Conservation (phyloP, 1,140 invertebrate genomes). For the Aphidius gifuensis region DNA sequence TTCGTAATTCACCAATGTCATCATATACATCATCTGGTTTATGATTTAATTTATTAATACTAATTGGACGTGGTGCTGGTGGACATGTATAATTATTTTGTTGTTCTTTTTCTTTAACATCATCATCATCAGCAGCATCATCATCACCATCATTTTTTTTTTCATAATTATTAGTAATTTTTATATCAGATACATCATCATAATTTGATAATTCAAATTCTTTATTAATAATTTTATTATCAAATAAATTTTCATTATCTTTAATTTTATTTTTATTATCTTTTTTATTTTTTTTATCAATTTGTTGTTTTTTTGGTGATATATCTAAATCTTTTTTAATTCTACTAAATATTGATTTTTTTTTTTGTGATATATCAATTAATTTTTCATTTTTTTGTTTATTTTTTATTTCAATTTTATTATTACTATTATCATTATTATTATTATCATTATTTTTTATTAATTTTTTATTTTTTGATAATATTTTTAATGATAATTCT, state of each 20-base stretch:
- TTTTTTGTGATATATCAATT: slow-evolving; percentile 24
- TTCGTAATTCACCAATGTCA: slow-evolving; percentile 26
- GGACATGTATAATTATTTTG: slow-evolving; percentile 32
- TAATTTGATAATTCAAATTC: slow-evolving; percentile 25
- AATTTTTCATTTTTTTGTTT: slow-evolving; percentile 14
- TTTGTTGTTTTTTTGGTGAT: slow-evolving; percentile 25
- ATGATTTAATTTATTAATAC: slow-evolving; percentile 18
- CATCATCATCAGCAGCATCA: too few species aligned
- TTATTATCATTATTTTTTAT: slow-evolving; percentile 31
- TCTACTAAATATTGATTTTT: slow-evolving; percentile 35
- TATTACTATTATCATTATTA: slow-evolving; percentile 9
- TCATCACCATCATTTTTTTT: too few species aligned
- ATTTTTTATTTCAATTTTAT: background rate
- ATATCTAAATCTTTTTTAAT: slow-evolving; percentile 30
- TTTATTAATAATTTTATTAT: background rate
- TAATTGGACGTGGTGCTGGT: slow-evolving; percentile 36
- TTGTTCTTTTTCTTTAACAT: slow-evolving; percentile 1
- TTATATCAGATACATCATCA: slow-evolving; percentile 29
- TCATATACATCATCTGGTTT: slow-evolving; percentile 34
- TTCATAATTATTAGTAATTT: background rate
- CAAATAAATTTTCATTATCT: background rate
- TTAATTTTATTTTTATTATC: slow-evolving; percentile 26
- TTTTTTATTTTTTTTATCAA: slow-evolving; percentile 10
- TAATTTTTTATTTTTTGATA: slow-evolving; percentile 6
- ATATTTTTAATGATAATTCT: slow-evolving; percentile 8